Conservation (phyloP, 2,888 invertebrate species). For the Rugalucina vietnamica region DNA sequence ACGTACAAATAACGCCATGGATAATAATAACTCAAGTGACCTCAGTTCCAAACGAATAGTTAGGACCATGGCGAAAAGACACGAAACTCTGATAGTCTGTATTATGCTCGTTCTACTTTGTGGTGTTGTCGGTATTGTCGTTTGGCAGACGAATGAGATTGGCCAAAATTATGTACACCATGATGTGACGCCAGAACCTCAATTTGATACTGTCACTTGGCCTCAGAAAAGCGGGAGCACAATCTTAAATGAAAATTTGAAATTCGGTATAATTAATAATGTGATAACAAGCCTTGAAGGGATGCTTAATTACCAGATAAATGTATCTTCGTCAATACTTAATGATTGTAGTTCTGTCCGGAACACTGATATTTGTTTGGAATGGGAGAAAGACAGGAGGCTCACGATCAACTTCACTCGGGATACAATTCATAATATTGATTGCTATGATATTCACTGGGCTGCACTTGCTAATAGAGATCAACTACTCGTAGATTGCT, state of each 20-base stretch:
- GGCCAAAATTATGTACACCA: background rate
- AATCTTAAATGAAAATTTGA: background rate
- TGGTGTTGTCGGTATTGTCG: constrained; percentile 48
- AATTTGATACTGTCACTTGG: background rate
- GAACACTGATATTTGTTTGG: constrained; percentile 31
- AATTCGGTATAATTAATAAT: background rate
- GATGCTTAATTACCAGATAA: background rate
- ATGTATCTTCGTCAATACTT: background rate
- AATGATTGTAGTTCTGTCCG: background rate
- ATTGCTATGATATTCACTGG: constrained; percentile 70
- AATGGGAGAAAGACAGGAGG: constrained; percentile 37
- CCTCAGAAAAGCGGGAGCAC: constrained; percentile 1
- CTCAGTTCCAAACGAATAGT: background rate
- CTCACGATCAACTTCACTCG: constrained; percentile 23
- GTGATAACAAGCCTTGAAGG: background rate
- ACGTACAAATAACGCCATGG: too few species aligned
- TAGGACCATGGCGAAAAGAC: background rate
- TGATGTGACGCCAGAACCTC: background rate
- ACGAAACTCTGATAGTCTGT: constrained; percentile 27
- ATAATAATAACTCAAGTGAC: background rate
- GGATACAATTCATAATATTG: constrained; percentile 13
- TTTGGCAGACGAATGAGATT: constrained; percentile 51
- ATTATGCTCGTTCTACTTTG: constrained; percentile 41
- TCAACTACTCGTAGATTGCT: constrained; percentile 72
- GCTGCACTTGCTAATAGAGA: constrained; percentile 56